Evolutionary conservation across 2,888 invertebrate species (phyloP).

Genomic region (Adelognathus sp.): DNA sequence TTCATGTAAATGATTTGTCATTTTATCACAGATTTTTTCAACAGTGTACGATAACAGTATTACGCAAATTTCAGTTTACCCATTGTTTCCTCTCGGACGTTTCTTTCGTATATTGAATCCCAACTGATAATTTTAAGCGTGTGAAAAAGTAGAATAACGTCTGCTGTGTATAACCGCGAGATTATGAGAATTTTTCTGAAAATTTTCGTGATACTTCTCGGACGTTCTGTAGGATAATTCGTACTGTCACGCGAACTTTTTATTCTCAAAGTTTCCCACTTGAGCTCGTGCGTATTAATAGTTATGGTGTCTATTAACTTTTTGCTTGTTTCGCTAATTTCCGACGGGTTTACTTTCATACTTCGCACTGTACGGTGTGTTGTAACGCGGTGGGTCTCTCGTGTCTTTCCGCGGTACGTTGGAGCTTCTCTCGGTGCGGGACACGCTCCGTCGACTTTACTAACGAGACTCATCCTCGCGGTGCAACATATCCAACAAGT

Average conservation of each 20-base stretch:
- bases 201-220: no score
- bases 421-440: constrained; percentile 30
- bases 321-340: constrained; percentile 40
- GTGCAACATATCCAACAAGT: not conserved
- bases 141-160: no score
- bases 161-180: no score
- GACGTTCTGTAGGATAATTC: not conserved
- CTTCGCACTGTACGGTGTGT: constrained; percentile 26
- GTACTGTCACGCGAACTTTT: no score
- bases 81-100: no score
- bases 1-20: no score
- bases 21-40: no score
- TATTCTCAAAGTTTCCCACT: no score
- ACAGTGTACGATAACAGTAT: no score
- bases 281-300: not conserved
- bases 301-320: constrained; percentile 11
- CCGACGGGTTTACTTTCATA: constrained; percentile 43
- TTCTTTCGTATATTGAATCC: no score
- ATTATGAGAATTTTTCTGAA: not conserved
- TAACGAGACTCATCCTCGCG: constrained; percentile 42
- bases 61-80: no score
- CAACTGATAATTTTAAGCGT: no score
- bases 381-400: constrained; percentile 30
- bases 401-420: constrained; percentile 32
- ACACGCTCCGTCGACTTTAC: constrained; percentile 49